Base-by-base conservation (phyloP, 1,140 invertebrate species). In the Pectinophora gossypiella region DNA sequence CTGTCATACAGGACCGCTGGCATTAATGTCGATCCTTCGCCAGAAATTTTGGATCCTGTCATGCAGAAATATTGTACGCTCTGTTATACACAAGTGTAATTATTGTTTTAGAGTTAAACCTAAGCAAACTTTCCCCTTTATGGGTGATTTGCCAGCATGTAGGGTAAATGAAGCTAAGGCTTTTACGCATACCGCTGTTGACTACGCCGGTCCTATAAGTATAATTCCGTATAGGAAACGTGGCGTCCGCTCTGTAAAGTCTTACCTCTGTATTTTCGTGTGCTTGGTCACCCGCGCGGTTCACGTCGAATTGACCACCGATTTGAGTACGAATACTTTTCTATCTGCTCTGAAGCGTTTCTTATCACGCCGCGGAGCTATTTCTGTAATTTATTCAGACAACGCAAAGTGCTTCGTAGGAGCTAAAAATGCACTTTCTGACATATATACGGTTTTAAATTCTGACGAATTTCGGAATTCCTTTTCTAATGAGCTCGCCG, bases 281-380 rank as follows among this genome's bases (percentile, higher is more conserved):
- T 87, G 79, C 55, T 65, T 76, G 18, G 35, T 58, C 0, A 76
- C 78, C 12, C 56, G 59, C 44, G 78, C 73, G 19, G 49, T 80
- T 18, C 84, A 88, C 48, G 48, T 88, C 12, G 80, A 88, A 64
- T 18, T 76, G 5, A 65, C 67, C 0, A 42, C 48, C 1, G 66
- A 81, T 52, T 22, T 86, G 12, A 64, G 66, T 5, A 67, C 76
- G 1, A 59, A 65, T 19, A 53, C 50, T 4, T 82, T 85, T 51
- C 10, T 85, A 0, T 40, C 51, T 9, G 62, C 69, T 2, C 67
- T 85, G 4, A 60, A 59, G n/a, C 56, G 77, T 5, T 86, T 87
- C 55, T 46, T 70, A 4, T 32, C 62, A 0, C 36, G 72, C n/a
- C 43, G 81, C 35, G 77, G 77, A 12, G 61, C 61, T 6, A 51